These are phyloP conservation scores for Gisinianus flammeolus DNA, from an alignment of 2,888 invertebrate species.

Conservation along the genomic window DNA sequence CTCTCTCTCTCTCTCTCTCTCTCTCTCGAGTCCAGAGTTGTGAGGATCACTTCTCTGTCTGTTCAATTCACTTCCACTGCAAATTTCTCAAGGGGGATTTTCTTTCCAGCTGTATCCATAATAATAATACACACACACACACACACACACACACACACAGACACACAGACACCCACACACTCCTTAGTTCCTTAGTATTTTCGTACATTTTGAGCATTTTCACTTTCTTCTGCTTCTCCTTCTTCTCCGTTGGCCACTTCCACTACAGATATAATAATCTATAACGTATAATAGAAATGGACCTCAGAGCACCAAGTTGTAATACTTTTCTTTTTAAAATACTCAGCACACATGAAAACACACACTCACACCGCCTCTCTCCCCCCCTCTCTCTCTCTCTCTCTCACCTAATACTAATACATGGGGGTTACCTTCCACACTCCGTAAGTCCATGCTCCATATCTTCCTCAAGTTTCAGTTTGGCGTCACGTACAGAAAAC, in stretches of 20 bases:
- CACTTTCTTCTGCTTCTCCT: not conserved
- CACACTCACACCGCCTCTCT: not conserved
- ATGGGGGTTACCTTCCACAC: not conserved
- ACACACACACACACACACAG: no score
- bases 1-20: not conserved
- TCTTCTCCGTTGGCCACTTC: not conserved
- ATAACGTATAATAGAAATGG: not conserved
- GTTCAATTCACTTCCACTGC: conserved; percentile 24
- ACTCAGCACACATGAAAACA: not conserved
- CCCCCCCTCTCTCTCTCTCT: no score
- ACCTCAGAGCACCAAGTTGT: not conserved
- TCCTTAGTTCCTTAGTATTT: not conserved
- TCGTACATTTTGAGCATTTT: not conserved
- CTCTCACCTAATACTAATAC: not conserved
- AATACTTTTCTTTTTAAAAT: conserved; percentile 11
- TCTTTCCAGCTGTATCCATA: conserved; percentile 3
- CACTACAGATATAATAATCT: not conserved
- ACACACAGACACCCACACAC: not conserved
- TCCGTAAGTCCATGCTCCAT: not conserved
- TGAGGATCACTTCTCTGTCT: conserved; percentile 25
- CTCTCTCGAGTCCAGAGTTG: not conserved
- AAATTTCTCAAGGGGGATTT: conserved; percentile 37
- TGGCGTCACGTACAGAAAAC: not conserved
- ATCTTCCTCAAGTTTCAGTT: not conserved
- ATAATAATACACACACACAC: conserved; percentile 14